Base-by-base conservation (phyloP, 2,797 vertebrate genomes). In the Myoxocephalus aenaeus region DNA sequence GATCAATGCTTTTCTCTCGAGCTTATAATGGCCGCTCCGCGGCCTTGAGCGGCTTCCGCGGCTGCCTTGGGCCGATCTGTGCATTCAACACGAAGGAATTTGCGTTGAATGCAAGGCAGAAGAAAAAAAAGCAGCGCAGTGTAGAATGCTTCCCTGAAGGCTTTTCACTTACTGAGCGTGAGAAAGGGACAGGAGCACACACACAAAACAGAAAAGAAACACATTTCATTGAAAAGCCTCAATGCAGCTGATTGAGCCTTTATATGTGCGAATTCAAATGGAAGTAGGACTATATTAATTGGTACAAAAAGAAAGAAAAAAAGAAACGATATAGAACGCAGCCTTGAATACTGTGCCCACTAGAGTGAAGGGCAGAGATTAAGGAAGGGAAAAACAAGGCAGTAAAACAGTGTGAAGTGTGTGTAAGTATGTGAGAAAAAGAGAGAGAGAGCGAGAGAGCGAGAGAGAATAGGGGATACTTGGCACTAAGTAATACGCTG, bases 1-100 rank as follows among this genome's bases (percentile, higher is more conserved):
- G 77, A 93, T 92, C 89, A 88, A 87, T 86, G 84, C 65, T 58
- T 66, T 68, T 81, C 76, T 75, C 34, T 80, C 4, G 48, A 15
- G 7, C 75, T 79, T 50, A 50, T 51, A 54, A 67, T 61, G 74
- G 72, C 70, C 51, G 50, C 67, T 75, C 56, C 50, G 32, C 42
- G 48, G 73, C 42, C 51, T n/a, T 27, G 17, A 42, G 66, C 13
- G 5, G 62, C 73, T 53, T 44, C n/a, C 3, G 51, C 77, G 79
- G 81, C 65, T 77, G 74, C 79, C 62, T 40, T 4, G 64, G 67
- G 71, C 63, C 18, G 15, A 76, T 84, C 79, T 32, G 56, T 61
- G 71, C 36, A 32, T 79, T 70, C 17, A 44, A 38, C 12, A 12
- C 17, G 36, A 75, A 61, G 25, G 29, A 46, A 72, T 71, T 15